phyloP scores from a whole-genome alignment of 2,797 vertebrate species.

The Acanthurus tractus region DNA sequence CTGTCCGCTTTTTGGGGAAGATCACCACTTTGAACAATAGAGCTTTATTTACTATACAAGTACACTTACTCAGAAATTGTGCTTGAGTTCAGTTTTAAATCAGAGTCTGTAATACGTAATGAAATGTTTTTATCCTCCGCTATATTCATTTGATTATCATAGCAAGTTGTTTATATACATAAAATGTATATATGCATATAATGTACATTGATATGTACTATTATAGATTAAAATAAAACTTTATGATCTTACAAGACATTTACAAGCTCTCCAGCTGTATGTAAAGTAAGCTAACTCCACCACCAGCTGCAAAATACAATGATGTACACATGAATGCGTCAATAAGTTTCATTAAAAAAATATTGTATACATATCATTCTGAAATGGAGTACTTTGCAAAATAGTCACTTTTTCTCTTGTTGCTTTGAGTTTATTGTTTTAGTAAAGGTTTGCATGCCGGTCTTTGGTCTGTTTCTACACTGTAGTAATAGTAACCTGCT shows the following conservation, averaged over 20 bases:
- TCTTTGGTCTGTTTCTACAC: background rate
- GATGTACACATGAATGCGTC: background rate
- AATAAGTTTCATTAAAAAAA: background rate
- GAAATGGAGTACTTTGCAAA: background rate
- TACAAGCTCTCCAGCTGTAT: background rate
- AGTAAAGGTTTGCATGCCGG: background rate
- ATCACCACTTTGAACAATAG: constrained; percentile 14
- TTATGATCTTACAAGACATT: too few relatives aligned
- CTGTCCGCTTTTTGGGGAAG: constrained; percentile 17
- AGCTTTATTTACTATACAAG: constrained; percentile 16
- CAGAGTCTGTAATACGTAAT: background rate
- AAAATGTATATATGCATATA: too few relatives aligned
- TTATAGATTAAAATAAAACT: background rate
- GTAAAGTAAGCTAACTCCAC: background rate
- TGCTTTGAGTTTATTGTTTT: background rate
- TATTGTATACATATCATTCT: background rate
- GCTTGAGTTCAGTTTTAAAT: background rate
- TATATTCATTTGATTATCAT: background rate
- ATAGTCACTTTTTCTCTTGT: background rate
- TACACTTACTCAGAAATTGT: background rate
- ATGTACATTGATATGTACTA: background rate
- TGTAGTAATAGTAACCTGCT: background rate
- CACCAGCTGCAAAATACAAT: background rate
- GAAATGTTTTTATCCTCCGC: background rate
- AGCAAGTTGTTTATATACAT: background rate